These are phyloP conservation scores for Ecliptopera silaceata DNA, from an alignment of 2,888 invertebrate species.

Conservation along the genomic window DNA sequence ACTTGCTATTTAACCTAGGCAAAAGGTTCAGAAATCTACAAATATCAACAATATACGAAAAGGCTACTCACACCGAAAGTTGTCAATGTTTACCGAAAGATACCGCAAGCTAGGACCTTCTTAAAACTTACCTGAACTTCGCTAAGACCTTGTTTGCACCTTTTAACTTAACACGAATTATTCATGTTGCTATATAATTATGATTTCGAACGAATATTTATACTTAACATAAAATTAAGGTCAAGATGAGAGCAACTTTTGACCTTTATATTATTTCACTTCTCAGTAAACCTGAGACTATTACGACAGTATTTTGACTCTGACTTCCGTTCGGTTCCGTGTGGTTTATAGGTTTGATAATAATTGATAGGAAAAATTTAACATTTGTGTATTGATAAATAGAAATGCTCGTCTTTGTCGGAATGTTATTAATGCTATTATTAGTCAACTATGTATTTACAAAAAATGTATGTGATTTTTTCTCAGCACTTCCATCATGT, in stretches of 20 bases:
- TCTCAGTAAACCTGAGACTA: no score
- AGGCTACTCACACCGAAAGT: constrained; percentile 32
- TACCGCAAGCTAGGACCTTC: constrained; percentile 30
- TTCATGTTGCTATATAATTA: constrained; percentile 16
- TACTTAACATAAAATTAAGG: no score
- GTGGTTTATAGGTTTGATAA: no score
- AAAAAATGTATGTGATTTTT: no score
- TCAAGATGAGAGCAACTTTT: not conserved
- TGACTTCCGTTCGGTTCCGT: no score
- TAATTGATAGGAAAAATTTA: no score
- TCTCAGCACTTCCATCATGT: no score
- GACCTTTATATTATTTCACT: not conserved
- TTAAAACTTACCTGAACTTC: constrained; percentile 35
- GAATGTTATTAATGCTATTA: no score
- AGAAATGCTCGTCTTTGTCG: no score
- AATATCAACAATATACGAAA: constrained; percentile 20
- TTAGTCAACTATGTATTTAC: no score
- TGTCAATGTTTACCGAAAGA: constrained; percentile 35
- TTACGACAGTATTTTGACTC: no score
- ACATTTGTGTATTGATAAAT: no score
- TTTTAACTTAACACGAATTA: constrained; percentile 24
- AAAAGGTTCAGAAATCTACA: constrained; percentile 3
- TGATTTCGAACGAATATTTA: constrained; percentile 6
- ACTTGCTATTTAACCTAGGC: not conserved
- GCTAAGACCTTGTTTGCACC: constrained; percentile 25